Evolutionary conservation across 2,888 invertebrate genomes (phyloP), one percentile per base, ranked within the genome.

Genomic region (Himalopsyche japonica): DNA sequence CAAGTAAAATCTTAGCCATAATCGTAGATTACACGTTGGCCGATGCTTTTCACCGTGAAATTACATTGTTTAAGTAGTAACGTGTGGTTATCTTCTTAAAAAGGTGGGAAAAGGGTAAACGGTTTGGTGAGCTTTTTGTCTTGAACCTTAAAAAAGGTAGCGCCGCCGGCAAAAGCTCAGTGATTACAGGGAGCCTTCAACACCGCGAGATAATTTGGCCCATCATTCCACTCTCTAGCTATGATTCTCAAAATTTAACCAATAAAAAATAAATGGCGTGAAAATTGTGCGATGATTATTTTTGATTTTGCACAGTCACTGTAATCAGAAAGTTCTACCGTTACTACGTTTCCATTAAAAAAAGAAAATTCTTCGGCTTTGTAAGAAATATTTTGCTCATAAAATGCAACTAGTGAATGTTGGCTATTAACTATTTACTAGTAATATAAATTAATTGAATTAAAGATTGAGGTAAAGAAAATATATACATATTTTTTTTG

Each of bases 61-160:
- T 86, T 86, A 86, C 82, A 86, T 85, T 86, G 85, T 86, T 86
- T 86, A 80, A 86, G 79, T 47, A 49, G 64, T 70, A 82, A 79
- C 85, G 82, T 82, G 85, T 85, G 86, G 82, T 86, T 84, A 86
- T 47, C 49, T 34, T 76, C 76, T 70, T 82, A 84, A 84, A 84
- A 84, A 86, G 86, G 86, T 86, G 86, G 84, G 83, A 86, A 86
- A 83, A 86, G 83, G 85, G 82, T 84, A 79, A 85, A 57, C 78
- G 64, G 64, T 47, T 76, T 81, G 47, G 77, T 77, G 49, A 30
- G 77, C 49, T 77, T 48, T 70, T 70, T 27, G 70, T 70, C 70
- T 47, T 82, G 82, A 18, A 30, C 20, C 30, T 43, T 37, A 48
- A 79, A 78, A 78, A 79, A 64, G 79, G 80, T 77, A 70, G 81